These are phyloP conservation scores for Pollachius pollachius DNA, from an alignment of 2,113 vertebrate genomes.

Conservation along the genomic window DNA sequence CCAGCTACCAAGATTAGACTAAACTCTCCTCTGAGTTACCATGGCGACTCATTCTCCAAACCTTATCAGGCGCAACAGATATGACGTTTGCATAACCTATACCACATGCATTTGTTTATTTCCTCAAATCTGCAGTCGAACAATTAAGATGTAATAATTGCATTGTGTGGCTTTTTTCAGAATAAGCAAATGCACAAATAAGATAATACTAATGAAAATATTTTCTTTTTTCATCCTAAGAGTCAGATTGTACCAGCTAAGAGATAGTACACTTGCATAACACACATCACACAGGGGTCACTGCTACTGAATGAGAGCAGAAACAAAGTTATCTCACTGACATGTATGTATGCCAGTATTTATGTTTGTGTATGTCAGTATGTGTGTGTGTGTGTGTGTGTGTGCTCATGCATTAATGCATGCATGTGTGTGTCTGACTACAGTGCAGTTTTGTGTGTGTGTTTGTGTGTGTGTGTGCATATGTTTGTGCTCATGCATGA, in stretches of 20 bases:
- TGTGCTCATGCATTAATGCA: not conserved
- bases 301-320: conserved; percentile 49
- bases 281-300: conserved; percentile 58
- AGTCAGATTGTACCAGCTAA: conserved; percentile 35
- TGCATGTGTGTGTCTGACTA: conserved; percentile 17
- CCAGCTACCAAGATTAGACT: too few species aligned
- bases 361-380: conserved; percentile 20
- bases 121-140: too few species aligned
- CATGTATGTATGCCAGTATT: conserved; percentile 6
- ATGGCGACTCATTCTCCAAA: too few species aligned
- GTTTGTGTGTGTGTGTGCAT: not conserved
- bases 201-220: conserved; percentile 25
- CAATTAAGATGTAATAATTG: too few species aligned
- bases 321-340: conserved; percentile 44
- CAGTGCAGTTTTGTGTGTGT: not conserved
- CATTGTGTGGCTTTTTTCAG: too few species aligned
- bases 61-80: too few species aligned
- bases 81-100: too few species aligned
- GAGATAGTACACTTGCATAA: conserved; percentile 36
- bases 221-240: conserved; percentile 43
- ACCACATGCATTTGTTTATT: too few species aligned
- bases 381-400: conserved; percentile 1
- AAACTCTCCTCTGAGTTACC: too few species aligned
- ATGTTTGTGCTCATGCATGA: not conserved
- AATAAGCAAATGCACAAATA: conserved; percentile 5